These are phyloP conservation scores for Chaunax sp. DNA, from an alignment of 2,797 vertebrate species.

Conservation along the genomic window DNA sequence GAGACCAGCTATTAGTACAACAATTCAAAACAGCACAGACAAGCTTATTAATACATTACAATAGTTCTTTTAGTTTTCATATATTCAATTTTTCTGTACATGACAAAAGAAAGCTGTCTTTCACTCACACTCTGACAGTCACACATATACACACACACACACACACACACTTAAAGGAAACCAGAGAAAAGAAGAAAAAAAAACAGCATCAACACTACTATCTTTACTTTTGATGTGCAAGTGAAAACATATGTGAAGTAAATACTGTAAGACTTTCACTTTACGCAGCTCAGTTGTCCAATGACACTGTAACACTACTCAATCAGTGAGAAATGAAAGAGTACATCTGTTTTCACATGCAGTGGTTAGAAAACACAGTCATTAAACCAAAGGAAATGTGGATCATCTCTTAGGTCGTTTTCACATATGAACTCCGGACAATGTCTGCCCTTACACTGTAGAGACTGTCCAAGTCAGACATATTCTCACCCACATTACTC, in stretches of 20 bases:
- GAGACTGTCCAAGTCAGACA: neutral
- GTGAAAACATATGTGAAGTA: slow-evolving; percentile 29
- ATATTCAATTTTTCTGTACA: slow-evolving; percentile 57
- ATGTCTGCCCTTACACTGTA: neutral
- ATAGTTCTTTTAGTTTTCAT: slow-evolving; percentile 47
- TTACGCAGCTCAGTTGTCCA: slow-evolving; percentile 29
- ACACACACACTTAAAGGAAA: slow-evolving; percentile 47
- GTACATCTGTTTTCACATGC: slow-evolving; percentile 56
- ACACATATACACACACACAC: slow-evolving; percentile 40
- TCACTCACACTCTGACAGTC: slow-evolving; percentile 37
- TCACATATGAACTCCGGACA: neutral
- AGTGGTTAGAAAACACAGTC: slow-evolving; percentile 47
- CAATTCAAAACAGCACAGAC: slow-evolving; percentile 55
- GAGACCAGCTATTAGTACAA: slow-evolving; percentile 32
- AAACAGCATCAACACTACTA: slow-evolving; percentile 23
- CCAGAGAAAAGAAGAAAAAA: slow-evolving; percentile 23
- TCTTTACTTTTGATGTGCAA: slow-evolving; percentile 35
- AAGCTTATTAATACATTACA: slow-evolving; percentile 61
- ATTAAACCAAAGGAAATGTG: slow-evolving; percentile 23
- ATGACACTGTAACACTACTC: slow-evolving; percentile 24
- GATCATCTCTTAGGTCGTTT: slow-evolving; percentile 12
- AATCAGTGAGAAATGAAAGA: slow-evolving; percentile 39
- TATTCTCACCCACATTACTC: neutral
- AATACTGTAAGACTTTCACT: slow-evolving; percentile 51
- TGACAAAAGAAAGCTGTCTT: slow-evolving; percentile 40